Conservation (phyloP, 2,113 vertebrate genomes). For the Brienomyrus longianalis region DNA sequence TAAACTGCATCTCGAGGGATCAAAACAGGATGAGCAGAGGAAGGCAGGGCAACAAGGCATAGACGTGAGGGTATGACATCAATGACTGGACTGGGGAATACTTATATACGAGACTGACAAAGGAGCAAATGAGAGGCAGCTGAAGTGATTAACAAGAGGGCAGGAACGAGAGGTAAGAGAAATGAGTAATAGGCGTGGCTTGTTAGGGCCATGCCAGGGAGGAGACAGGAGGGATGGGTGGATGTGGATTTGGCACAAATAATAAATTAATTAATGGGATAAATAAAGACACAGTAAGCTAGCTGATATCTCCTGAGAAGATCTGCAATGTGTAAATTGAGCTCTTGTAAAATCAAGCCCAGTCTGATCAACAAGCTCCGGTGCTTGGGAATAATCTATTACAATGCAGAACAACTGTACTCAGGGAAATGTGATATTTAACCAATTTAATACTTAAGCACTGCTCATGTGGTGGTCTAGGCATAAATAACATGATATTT, state of each 20-base stretch:
- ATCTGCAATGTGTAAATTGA: background rate
- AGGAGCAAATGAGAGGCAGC: background rate
- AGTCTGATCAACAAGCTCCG: background rate
- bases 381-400: constrained; percentile 1
- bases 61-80: background rate
- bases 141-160: background rate
- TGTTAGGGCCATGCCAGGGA: background rate
- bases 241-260: background rate
- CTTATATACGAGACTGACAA: background rate
- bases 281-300: background rate
- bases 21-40: background rate
- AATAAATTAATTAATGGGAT: background rate
- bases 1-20: background rate
- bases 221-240: background rate
- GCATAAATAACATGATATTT: background rate
- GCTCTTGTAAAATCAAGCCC: background rate
- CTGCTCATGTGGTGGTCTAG: background rate
- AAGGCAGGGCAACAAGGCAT: background rate
- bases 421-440: background rate
- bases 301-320: background rate
- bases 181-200: background rate
- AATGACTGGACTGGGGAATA: background rate
- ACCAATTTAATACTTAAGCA: background rate
- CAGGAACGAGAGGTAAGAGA: background rate
- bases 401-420: background rate